Conservation (phyloP, 2,888 invertebrate genomes). For the Anorthoa munda region DNA sequence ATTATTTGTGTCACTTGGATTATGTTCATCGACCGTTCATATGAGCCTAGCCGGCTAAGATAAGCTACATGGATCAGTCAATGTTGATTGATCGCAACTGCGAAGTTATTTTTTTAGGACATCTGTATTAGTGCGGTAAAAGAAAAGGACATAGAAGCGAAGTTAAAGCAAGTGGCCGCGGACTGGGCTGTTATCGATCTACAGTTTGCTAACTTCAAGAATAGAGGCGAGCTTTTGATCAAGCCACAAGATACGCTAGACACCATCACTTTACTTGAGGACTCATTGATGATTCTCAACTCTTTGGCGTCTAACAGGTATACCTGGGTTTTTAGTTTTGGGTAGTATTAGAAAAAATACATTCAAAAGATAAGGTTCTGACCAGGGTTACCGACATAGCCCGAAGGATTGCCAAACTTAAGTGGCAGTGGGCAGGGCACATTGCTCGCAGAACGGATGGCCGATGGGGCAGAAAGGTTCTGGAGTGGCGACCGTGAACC, state of each 20-base stretch:
- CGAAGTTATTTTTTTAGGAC: constrained; percentile 88
- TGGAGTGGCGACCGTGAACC: too few relatives aligned
- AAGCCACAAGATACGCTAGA: constrained; percentile 95
- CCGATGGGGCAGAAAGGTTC: too few relatives aligned
- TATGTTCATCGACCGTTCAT: background rate
- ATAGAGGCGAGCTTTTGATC: constrained; percentile 95
- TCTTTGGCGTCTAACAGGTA: constrained; percentile 95
- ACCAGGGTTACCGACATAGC: too few relatives aligned
- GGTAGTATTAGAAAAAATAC: background rate
- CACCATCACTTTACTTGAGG: constrained; percentile 95
- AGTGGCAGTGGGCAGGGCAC: too few relatives aligned
- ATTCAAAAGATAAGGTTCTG: background rate
- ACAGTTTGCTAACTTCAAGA: constrained; percentile 94
- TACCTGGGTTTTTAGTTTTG: background rate
- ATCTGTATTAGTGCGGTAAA: constrained; percentile 97
- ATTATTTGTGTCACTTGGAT: background rate
- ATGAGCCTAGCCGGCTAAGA: background rate
- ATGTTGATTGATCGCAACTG: background rate
- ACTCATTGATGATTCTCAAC: constrained; percentile 96
- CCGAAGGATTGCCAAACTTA: too few relatives aligned
- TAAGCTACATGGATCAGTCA: background rate
- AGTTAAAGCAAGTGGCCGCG: constrained; percentile 94
- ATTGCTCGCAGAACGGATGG: too few relatives aligned
- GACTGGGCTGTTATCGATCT: constrained; percentile 95
- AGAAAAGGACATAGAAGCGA: constrained; percentile 97